Conservation (phyloP, 2,888 invertebrate genomes). For the Polydrusus pterygomalis region DNA sequence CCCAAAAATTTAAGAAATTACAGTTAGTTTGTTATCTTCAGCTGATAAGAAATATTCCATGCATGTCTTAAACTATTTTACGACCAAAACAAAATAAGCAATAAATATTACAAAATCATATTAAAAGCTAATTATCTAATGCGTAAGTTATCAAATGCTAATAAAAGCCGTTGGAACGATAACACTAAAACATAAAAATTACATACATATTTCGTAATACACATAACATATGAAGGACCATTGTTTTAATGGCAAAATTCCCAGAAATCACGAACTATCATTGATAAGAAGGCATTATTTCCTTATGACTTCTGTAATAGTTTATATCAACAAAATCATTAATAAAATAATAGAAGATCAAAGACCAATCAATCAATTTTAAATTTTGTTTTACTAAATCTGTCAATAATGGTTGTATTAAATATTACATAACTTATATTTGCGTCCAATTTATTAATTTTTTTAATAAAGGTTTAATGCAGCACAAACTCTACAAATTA, state of each 20-base stretch:
- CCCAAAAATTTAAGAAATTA: background rate
- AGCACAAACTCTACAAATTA: background rate
- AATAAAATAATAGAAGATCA: slow-evolving; percentile 6
- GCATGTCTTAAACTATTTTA: background rate
- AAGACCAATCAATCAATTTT: slow-evolving; percentile 10
- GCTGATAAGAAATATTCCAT: background rate
- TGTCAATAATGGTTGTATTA: slow-evolving; percentile 3
- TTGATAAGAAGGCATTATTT: background rate
- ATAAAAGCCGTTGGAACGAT: background rate
- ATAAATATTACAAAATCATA: slow-evolving; percentile 10
- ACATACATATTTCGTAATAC: background rate
- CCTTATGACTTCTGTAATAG: slow-evolving; percentile 2
- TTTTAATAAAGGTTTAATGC: too few relatives aligned
- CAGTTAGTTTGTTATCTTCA: background rate
- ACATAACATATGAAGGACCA: background rate
- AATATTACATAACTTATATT: slow-evolving; percentile 7
- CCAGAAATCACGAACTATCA: background rate
- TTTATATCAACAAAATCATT: slow-evolving; percentile 6
- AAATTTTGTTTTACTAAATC: slow-evolving; percentile 11
- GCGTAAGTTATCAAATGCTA: slow-evolving; percentile 11
- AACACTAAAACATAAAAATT: background rate
- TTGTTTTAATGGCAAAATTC: slow-evolving; percentile 10
- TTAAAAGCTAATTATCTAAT: background rate
- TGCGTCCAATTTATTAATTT: background rate
- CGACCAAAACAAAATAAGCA: background rate